A percentile compares a stretch with the other conserved stretches of the same genome.
Evolutionary conservation across 1,140 invertebrate species (phyloP).

Genomic region (Kradibia gibbosae): DNA sequence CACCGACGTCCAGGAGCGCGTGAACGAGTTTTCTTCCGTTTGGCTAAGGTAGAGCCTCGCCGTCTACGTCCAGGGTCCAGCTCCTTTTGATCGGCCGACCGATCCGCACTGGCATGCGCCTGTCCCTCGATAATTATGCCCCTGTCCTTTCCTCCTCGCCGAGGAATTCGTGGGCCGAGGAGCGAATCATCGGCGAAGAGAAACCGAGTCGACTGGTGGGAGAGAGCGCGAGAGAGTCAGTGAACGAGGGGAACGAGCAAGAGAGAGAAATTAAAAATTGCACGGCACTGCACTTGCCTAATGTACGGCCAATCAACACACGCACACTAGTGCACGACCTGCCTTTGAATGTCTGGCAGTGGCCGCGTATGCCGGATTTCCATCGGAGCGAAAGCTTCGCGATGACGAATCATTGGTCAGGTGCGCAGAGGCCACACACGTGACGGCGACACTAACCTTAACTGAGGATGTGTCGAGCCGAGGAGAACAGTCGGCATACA

Average conservation of each 20-base stretch:
- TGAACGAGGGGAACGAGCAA: too few relatives aligned
- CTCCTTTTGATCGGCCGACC: not conserved
- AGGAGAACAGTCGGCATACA: not conserved
- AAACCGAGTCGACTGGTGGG: too few relatives aligned
- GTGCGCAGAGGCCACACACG: not conserved
- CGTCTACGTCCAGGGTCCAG: too few relatives aligned
- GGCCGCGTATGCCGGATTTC: slow-evolving; percentile 3
- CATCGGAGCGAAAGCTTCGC: not conserved
- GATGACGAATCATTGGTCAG: not conserved
- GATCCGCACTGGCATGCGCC: not conserved
- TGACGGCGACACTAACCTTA: slow-evolving; percentile 16
- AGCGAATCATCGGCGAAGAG: too few relatives aligned
- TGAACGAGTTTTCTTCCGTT: slow-evolving; percentile 13
- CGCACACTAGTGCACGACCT: not conserved
- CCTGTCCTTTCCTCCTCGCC: not conserved
- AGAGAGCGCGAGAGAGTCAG: too few relatives aligned
- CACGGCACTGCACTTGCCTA: slow-evolving; percentile 19
- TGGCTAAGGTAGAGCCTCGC: not conserved
- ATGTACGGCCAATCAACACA: slow-evolving; percentile 12
- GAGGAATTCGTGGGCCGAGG: not conserved
- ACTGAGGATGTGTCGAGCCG: not conserved
- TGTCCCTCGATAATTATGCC: not conserved
- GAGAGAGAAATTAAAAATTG: not conserved
- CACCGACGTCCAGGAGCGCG: too few relatives aligned
- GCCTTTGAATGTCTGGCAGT: not conserved